Percentiles rank a stretch among this genome's conserved stretches.
Evolutionary conservation across 2,113 vertebrate species (phyloP).

Genomic region (Muntiacus muntjak): DNA sequence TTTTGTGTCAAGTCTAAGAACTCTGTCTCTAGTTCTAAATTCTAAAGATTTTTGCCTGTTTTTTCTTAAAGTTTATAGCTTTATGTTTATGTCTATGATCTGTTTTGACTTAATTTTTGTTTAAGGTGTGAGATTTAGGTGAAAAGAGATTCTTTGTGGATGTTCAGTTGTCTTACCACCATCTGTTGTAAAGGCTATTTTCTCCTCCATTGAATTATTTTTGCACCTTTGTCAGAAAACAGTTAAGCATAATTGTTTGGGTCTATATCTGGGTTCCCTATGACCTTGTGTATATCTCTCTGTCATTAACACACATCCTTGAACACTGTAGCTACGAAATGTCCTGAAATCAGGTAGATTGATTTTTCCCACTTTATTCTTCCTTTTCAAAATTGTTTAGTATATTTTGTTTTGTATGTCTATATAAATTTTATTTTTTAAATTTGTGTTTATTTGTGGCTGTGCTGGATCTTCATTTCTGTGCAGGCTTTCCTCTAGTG

Average conservation of each 20-base stretch:
- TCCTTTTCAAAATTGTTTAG: neutral
- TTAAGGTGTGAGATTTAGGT: neutral
- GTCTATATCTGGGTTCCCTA: neutral
- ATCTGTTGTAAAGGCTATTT: neutral
- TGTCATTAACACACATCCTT: neutral
- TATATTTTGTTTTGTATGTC: neutral
- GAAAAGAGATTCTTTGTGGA: neutral
- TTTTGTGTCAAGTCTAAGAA: neutral
- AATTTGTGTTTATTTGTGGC: neutral
- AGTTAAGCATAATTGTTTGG: neutral
- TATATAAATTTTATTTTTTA: neutral
- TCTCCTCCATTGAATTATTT: neutral
- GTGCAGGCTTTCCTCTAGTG: neutral
- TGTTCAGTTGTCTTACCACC: neutral
- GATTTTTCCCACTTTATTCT: neutral
- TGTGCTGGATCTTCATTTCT: neutral
- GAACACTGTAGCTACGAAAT: neutral
- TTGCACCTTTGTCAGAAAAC: neutral
- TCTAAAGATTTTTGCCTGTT: neutral
- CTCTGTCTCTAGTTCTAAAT: neutral
- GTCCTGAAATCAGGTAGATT: neutral
- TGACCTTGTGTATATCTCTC: neutral
- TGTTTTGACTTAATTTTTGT: neutral
- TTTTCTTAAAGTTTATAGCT: neutral
- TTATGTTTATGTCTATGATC: neutral